Evolutionary conservation across 2,888 invertebrate species (phyloP).

Genomic region (Tolmerus cingulatus): DNA sequence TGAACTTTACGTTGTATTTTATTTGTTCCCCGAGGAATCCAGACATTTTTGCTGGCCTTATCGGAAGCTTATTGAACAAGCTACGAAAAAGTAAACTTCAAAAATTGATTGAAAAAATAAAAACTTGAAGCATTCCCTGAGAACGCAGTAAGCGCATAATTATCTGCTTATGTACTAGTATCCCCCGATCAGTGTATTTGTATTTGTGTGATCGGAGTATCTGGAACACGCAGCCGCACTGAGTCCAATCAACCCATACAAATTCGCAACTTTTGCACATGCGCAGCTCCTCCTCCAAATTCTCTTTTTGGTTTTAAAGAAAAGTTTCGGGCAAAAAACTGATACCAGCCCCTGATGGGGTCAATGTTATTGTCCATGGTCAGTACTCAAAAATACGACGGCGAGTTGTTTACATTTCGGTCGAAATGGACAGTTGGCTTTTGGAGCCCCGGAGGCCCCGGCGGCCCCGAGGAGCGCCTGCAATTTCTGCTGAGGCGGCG

Average conservation of each 20-base stretch:
- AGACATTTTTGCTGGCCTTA: background rate
- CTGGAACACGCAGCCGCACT: background rate
- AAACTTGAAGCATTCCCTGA: background rate
- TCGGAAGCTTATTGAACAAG: background rate
- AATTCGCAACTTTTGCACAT: background rate
- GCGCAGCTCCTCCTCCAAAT: slow-evolving; percentile 2
- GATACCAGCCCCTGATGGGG: slow-evolving; percentile 43
- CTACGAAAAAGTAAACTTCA: slow-evolving; percentile 8
- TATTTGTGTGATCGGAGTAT: background rate
- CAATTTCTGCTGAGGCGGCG: background rate
- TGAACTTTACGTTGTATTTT: background rate
- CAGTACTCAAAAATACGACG: slow-evolving; percentile 46
- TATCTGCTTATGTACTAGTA: background rate
- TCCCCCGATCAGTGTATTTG: background rate
- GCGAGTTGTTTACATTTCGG: slow-evolving; percentile 20
- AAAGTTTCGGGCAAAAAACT: slow-evolving; percentile 35
- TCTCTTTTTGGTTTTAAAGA: slow-evolving; percentile 4
- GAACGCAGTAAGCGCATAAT: background rate
- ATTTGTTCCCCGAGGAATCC: background rate
- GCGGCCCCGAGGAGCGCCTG: background rate
- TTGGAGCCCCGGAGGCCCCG: background rate
- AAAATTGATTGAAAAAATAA: slow-evolving; percentile 6
- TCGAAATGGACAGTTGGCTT: slow-evolving; percentile 11
- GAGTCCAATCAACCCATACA: background rate
- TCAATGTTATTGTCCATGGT: slow-evolving; percentile 49